Conservation (phyloP, 1,140 invertebrate species). For the Lepidostoma basale region DNA sequence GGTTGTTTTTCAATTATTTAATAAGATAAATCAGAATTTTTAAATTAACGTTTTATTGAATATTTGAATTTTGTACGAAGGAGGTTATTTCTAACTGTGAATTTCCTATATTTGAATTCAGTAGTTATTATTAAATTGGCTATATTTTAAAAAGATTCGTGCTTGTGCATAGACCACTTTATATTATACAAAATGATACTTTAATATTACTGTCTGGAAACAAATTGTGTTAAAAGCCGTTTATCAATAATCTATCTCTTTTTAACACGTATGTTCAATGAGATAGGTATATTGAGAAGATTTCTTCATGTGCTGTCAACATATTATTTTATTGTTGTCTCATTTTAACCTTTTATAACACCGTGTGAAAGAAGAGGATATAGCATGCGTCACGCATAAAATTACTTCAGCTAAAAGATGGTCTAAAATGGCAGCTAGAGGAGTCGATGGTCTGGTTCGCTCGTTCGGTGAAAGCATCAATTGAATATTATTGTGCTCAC, state of each 20-base stretch:
- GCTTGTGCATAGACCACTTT: too few relatives aligned
- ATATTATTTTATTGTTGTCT: conserved; percentile 14
- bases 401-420: conserved; percentile 22
- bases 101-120: too few relatives aligned
- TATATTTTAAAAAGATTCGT: too few relatives aligned
- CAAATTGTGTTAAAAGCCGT: not conserved
- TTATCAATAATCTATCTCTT: conserved; percentile 8
- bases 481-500: conserved; percentile 20
- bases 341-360: not conserved
- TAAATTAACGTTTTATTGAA: too few relatives aligned
- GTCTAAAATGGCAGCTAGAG: conserved; percentile 35
- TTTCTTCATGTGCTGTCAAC: conserved; percentile 25
- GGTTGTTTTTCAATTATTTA: too few relatives aligned
- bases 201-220: too few relatives aligned
- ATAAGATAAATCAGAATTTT: too few relatives aligned
- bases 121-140: too few relatives aligned
- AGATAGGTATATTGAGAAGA: not conserved
- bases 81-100: too few relatives aligned
- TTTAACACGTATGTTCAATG: not conserved
- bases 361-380: not conserved
- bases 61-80: too few relatives aligned
- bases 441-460: conserved; percentile 22
- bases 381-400: conserved; percentile 20
- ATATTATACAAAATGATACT: too few relatives aligned
- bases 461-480: conserved; percentile 30